Evolutionary conservation across 2,113 vertebrate species (phyloP), one percentile per base, ranked within the genome.

Genomic region (Genyomyrus donnyi): DNA sequence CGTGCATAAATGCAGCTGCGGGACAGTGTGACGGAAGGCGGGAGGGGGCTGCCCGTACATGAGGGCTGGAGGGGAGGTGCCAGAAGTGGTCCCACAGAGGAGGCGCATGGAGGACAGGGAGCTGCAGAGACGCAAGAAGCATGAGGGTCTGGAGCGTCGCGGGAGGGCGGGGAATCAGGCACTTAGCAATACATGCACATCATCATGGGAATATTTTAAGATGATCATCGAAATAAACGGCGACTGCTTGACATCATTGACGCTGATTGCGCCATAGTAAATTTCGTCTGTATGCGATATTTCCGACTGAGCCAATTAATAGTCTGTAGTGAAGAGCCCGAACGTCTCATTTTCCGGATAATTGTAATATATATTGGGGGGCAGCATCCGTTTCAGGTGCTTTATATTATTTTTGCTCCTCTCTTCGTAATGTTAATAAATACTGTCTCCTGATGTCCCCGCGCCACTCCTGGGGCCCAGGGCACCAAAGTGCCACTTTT

Each of bases 1-100:
- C 2, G 9, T 27, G 46, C 83, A 85, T 88, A 58, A 87, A 91
- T 89, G 88, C 91, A 90, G 17, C 56, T 49, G 62, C 10, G 62
- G 35, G 89, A 56, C 39, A 11, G 45, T 27, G 80, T 70, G 27
- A 62, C 56, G 5, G 56, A 89, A 48, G 42, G 66, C 1, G 46
- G 42, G 77, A 89, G 21, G 50, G 3, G 5, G 83, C 85, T 52
- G 10, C 13, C 52, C 27, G 77, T 77, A 45, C 62, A 46, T 19
- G 56, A 89, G 66, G 31, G 66, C 31, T 45, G 42, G 53, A 17
- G 48, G 27, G 46, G 85, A 11, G 46, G n/a, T 4, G 15, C 0
- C 10, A n/a, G 8, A 85, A 46, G 83, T 3, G 27, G 3, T n/a
- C 39, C 45, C 42, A 46, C 5, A 48, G 21, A 52, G 42, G 46